Evolutionary conservation across 1,140 invertebrate species (phyloP).

Genomic region (Cryptotermes secundus): DNA sequence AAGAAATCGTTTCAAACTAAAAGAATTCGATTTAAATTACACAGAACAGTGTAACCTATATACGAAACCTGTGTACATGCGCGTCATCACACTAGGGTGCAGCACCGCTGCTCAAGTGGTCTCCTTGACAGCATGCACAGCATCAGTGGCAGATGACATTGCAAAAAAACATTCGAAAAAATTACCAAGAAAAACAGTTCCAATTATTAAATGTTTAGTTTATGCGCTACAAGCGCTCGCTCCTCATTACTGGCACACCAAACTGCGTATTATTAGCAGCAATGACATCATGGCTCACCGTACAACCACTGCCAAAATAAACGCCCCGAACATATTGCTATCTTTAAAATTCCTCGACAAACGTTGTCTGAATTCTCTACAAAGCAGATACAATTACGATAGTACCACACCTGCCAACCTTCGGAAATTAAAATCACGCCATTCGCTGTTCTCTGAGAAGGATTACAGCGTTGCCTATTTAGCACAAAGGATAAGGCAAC

Average conservation of each 20-base stretch:
- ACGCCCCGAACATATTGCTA: neutral
- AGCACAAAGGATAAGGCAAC: no score
- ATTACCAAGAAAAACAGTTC: neutral
- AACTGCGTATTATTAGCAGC: neutral
- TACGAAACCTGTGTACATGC: neutral
- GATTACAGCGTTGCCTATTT: no score
- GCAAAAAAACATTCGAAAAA: neutral
- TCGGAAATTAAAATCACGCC: no score
- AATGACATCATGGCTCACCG: neutral
- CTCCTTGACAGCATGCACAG: neutral
- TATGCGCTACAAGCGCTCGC: neutral
- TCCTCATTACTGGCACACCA: neutral
- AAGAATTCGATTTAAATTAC: no score
- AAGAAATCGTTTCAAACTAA: no score
- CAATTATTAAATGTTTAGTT: slow-evolving; percentile 1
- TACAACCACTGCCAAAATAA: neutral
- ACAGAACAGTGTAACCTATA: no score
- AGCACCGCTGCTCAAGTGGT: neutral
- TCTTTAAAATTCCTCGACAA: neutral
- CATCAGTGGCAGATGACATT: neutral
- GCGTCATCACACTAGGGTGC: neutral
- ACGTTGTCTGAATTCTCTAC: no score
- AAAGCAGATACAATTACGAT: no score
- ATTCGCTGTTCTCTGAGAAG: no score
- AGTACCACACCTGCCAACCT: no score